Evolutionary conservation across 2,797 vertebrate genomes (phyloP).

Genomic region (Myripristis murdjan): DNA sequence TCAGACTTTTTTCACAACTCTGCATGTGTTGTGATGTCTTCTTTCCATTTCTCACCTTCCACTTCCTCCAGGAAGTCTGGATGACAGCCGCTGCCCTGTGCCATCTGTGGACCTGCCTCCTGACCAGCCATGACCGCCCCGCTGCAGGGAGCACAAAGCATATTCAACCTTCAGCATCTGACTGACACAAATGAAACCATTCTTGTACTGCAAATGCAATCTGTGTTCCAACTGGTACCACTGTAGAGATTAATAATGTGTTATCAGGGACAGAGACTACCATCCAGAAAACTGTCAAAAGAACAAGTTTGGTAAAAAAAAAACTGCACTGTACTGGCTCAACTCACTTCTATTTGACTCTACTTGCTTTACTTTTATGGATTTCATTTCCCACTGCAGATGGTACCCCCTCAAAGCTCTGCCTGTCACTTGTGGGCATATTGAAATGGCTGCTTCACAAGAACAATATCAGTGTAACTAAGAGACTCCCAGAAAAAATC

Average conservation of each 20-base stretch:
- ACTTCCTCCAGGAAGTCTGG: slow-evolving; percentile 88
- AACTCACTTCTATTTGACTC: too few relatives aligned
- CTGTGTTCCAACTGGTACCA: not conserved
- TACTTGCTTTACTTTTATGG: too few relatives aligned
- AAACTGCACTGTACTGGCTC: too few relatives aligned
- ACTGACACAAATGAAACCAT: not conserved
- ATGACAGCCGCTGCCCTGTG: slow-evolving; percentile 87
- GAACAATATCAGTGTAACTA: too few relatives aligned
- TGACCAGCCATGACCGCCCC: slow-evolving; percentile 91
- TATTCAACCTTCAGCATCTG: not conserved
- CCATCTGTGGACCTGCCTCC: slow-evolving; percentile 84
- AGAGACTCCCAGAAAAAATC: too few relatives aligned
- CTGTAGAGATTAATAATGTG: not conserved
- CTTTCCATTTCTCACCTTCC: slow-evolving; percentile 88
- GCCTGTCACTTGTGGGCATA: too few relatives aligned
- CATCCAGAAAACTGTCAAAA: slow-evolving; percentile 9
- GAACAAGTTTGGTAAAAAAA: too few relatives aligned
- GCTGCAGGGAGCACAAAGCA: slow-evolving; percentile 75
- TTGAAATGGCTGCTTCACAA: too few relatives aligned
- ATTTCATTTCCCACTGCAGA: too few relatives aligned
- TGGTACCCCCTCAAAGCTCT: too few relatives aligned
- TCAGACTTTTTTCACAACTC: too few relatives aligned
- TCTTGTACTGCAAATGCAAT: slow-evolving; percentile 3
- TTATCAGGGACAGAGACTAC: not conserved
- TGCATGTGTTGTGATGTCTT: not conserved